Conservation (phyloP, 64 coral and sea anemone species). For the Montipora foliosa region DNA sequence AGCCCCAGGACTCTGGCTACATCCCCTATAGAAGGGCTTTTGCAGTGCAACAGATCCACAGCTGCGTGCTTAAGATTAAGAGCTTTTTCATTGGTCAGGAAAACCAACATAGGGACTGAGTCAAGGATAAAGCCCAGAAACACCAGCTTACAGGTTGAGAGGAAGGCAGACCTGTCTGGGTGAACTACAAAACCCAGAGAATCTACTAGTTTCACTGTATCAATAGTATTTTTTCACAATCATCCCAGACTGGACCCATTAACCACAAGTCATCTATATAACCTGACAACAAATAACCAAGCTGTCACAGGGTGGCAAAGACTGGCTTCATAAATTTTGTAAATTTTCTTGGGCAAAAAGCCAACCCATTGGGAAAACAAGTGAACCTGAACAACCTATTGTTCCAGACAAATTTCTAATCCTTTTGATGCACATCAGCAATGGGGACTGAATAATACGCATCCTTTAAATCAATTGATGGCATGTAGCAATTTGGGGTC, state of each 20-base stretch:
- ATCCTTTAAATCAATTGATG: conserved; percentile 18
- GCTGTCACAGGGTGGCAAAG: neutral
- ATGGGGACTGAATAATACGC: neutral
- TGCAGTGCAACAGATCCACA: neutral
- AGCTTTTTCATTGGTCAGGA: too few relatives aligned
- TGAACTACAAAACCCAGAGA: too few relatives aligned
- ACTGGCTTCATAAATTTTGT: conserved; percentile 29
- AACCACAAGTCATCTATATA: conserved; percentile 30
- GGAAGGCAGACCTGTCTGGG: too few relatives aligned
- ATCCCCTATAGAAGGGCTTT: neutral
- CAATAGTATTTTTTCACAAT: too few relatives aligned
- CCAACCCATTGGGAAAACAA: neutral
- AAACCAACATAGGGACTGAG: neutral
- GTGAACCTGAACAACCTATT: too few relatives aligned
- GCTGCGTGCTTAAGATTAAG: too few relatives aligned
- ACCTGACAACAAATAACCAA: conserved; percentile 13
- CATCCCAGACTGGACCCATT: too few relatives aligned
- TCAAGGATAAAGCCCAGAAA: neutral
- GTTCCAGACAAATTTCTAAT: too few relatives aligned
- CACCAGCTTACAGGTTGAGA: too few relatives aligned
- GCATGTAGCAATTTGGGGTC: conserved; percentile 33
- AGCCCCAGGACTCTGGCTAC: neutral
- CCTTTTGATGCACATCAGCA: too few relatives aligned
- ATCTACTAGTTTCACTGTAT: too few relatives aligned
- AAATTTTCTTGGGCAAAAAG: neutral